Evolutionary conservation across 2,888 invertebrate species (phyloP).

Genomic region (Drosophila sordidula): DNA sequence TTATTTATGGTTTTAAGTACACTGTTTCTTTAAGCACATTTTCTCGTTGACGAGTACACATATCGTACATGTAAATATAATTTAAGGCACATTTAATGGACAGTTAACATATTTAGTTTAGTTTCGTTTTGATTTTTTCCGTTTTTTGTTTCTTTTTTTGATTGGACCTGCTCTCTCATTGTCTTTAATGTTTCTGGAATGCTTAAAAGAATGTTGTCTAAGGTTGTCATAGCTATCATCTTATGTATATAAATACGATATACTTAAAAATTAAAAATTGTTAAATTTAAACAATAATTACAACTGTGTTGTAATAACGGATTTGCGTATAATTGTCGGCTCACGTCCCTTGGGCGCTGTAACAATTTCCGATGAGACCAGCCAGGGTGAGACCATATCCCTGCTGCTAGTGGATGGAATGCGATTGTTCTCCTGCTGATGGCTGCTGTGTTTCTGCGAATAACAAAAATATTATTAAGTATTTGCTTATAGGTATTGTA

Average conservation of each 20-base stretch:
- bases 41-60: slow-evolving; percentile 34
- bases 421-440: slow-evolving; percentile 84
- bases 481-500: not conserved
- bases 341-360: slow-evolving; percentile 89
- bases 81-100: slow-evolving; percentile 78
- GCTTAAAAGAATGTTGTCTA: slow-evolving; percentile 71
- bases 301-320: slow-evolving; percentile 94
- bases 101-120: slow-evolving; percentile 55
- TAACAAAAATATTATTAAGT: not conserved
- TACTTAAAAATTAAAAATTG: slow-evolving; percentile 57
- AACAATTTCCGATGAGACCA: slow-evolving; percentile 91
- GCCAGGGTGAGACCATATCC: slow-evolving; percentile 92
- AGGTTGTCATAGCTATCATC: slow-evolving; percentile 64
- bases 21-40: slow-evolving; percentile 50
- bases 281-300: slow-evolving; percentile 83
- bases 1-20: slow-evolving; percentile 62
- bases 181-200: slow-evolving; percentile 65
- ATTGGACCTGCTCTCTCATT: slow-evolving; percentile 78
- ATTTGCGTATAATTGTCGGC: slow-evolving; percentile 92
- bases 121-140: slow-evolving; percentile 2
- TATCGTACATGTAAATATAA: slow-evolving; percentile 53
- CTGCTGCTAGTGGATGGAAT: slow-evolving; percentile 84
- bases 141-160: slow-evolving; percentile 47
- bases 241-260: slow-evolving; percentile 68
- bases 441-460: slow-evolving; percentile 83